Base-by-base conservation (phyloP, 2,797 vertebrate species). In the Paratrypauchen microcephalus region DNA sequence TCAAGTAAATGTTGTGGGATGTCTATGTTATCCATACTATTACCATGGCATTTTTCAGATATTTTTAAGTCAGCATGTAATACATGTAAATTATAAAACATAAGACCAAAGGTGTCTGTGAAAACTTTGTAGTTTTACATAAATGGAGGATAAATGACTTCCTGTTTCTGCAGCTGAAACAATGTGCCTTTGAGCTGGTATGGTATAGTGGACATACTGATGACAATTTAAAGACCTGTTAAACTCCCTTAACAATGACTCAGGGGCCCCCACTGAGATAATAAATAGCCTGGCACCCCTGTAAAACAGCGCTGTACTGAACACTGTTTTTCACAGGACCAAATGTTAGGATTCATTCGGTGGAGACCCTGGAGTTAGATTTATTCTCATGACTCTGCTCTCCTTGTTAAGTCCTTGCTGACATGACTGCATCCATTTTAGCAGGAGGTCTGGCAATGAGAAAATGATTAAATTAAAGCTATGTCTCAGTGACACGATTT, bases 401-500 rank as follows among this genome's bases (percentile, higher is more conserved):
- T 39, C 28, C 67, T 58, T n/a, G 41, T 71, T 76, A 66, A 76
- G 74, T 41, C 56, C 47, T 41, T 23, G 36, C 60, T 70, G 54
- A 69, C 66, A 57, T 12, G 63, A 23, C 41, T 24, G 45, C 12
- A 19, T 59, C 60, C 12, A 48, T 76, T 71, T 65, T 69, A 76
- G 54, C 73, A 72, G 57, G 48, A 67, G 65, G 73, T 69, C 79
- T 73, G 71, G 59, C 70, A 55, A 24, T 39, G 68, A 84, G 68
- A 74, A 83, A 83, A 69, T 77, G 68, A 90, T 85, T 90, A 72
- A 89, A 89, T 90, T 90, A 88, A 90, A 90, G 87, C 79, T 84
- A 81, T 77, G 84, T 87, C 79, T 78, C 69, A 52, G 83, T 80
- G 76, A 90, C 92, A 92, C 24, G 72, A 86, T 71, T 77, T 76